These are phyloP conservation scores for Cryptophagus acutangulus DNA, from an alignment of 2,888 invertebrate genomes.

Conservation along the genomic window DNA sequence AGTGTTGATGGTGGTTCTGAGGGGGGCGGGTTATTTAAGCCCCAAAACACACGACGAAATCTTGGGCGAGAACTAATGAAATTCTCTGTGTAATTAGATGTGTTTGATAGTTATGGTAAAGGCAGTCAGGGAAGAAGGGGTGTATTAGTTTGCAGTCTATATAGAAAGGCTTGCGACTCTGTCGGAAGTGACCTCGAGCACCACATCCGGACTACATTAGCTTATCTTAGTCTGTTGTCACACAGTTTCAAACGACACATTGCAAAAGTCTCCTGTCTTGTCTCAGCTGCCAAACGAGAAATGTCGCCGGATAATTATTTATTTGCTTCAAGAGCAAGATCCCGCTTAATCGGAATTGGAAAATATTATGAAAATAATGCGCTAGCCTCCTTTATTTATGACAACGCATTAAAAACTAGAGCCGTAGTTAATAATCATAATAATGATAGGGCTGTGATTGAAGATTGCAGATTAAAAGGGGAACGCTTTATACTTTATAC, in stretches of 20 bases:
- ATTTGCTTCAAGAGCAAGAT: conserved; percentile 2
- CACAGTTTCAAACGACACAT: conserved; percentile 20
- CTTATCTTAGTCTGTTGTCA: conserved; percentile 27
- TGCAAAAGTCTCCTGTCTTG: conserved; percentile 20
- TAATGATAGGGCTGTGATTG: too few relatives aligned
- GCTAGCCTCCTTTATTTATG: too few relatives aligned
- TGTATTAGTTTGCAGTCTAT: conserved; percentile 16
- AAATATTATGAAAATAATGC: too few relatives aligned
- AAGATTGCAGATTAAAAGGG: too few relatives aligned
- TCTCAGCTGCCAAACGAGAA: conserved; percentile 30
- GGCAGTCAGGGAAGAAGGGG: conserved; percentile 7
- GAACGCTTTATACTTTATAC: too few relatives aligned
- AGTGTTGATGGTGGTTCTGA: too few relatives aligned
- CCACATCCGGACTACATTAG: conserved; percentile 26
- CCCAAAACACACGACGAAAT: conserved; percentile 1
- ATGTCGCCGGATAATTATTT: conserved; percentile 21
- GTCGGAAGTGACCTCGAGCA: conserved; percentile 21
- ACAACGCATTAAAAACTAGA: too few relatives aligned
- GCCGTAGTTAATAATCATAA: too few relatives aligned
- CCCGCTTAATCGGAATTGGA: too few relatives aligned
- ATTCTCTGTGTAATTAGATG: conserved; percentile 29
- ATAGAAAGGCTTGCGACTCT: conserved; percentile 10
- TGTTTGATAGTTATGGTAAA: conserved; percentile 25
- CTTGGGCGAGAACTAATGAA: conserved; percentile 22
- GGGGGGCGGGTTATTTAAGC: too few relatives aligned